These are phyloP conservation scores for Nomia melanderi DNA, from an alignment of 1,140 invertebrate genomes.

Conservation along the genomic window DNA sequence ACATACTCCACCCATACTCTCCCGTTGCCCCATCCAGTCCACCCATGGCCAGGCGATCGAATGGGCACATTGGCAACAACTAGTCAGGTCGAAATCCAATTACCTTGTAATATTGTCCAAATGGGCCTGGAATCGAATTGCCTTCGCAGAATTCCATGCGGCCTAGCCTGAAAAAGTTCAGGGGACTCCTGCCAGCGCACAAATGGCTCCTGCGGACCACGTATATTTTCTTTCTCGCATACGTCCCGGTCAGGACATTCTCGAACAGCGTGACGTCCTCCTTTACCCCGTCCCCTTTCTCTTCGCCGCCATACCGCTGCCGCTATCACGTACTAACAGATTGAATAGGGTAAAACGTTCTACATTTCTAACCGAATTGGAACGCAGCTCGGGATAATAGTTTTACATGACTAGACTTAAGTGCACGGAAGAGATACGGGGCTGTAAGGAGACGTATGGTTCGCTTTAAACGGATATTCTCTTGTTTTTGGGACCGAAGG, in stretches of 20 bases:
- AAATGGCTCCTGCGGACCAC: slow-evolving; percentile 53
- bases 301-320: no score
- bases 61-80: slow-evolving; percentile 62
- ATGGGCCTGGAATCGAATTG: slow-evolving; percentile 58
- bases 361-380: slow-evolving; percentile 51
- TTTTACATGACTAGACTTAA: slow-evolving; percentile 30
- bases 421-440: slow-evolving; percentile 2
- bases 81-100: slow-evolving; percentile 72
- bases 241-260: slow-evolving; percentile 43
- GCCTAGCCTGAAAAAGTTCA: slow-evolving; percentile 55
- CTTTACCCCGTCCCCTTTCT: neutral
- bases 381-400: slow-evolving; percentile 24
- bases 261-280: slow-evolving; percentile 33
- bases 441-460: neutral
- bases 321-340: neutral
- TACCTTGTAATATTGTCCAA: slow-evolving; percentile 73
- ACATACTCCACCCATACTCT: neutral
- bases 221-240: slow-evolving; percentile 42
- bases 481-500: no score
- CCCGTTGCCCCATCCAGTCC: neutral
- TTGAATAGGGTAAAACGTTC: slow-evolving; percentile 55
- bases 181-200: slow-evolving; percentile 55
- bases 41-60: slow-evolving; percentile 5
- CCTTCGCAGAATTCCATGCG: slow-evolving; percentile 56
- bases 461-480: neutral